Conservation (phyloP, 2,888 invertebrate genomes). For the Habroteleia sp. region DNA sequence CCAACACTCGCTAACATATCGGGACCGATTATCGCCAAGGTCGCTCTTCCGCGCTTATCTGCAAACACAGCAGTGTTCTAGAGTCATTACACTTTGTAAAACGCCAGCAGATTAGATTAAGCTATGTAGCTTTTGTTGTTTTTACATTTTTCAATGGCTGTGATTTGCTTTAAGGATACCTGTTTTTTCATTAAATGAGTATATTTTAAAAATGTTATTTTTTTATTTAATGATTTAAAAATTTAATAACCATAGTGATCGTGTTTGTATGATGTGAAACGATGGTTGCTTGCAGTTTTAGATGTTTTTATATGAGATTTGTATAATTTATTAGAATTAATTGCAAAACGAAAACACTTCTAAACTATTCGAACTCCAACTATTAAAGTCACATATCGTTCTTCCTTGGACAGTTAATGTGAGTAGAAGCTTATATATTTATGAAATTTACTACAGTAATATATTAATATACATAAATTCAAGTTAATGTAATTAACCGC, state of each 20-base stretch:
- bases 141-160: slow-evolving; percentile 13
- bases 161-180: background rate
- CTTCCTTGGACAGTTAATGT: no score
- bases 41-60: slow-evolving; percentile 66
- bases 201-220: no score
- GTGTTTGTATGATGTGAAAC: no score
- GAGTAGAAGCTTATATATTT: no score
- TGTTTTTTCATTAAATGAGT: background rate
- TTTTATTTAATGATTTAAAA: no score
- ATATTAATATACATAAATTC: no score
- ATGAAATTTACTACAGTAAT: no score
- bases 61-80: slow-evolving; percentile 64
- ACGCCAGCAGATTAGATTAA: slow-evolving; percentile 33
- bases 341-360: slow-evolving; percentile 4
- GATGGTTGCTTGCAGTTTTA: no score
- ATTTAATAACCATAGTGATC: no score
- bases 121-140: slow-evolving; percentile 2
- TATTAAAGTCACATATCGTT: no score
- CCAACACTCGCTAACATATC: slow-evolving; percentile 68
- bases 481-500: no score
- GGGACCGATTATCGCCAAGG: slow-evolving; percentile 66
- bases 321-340: slow-evolving; percentile 11
- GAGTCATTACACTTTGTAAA: slow-evolving; percentile 46
- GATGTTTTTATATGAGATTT: background rate
- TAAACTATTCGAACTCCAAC: slow-evolving; percentile 12